Percentiles rank a stretch among this genome's conserved stretches.
Conservation (phyloP, 2,888 invertebrate genomes). For the Cantharis rufa region DNA sequence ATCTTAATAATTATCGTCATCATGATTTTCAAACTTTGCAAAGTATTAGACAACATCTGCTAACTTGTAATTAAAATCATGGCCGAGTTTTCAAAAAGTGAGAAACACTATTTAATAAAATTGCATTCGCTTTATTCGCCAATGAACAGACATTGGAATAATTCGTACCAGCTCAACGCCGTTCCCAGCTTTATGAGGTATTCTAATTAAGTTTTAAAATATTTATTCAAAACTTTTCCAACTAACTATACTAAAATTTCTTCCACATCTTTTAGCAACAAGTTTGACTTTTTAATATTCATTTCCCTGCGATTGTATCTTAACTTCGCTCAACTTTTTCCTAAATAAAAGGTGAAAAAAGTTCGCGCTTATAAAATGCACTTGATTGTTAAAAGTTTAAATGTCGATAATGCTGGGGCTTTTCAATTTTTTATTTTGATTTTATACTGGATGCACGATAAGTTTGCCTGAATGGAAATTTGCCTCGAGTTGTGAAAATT, state of each 20-base stretch:
- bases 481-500: not conserved
- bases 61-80: constrained; percentile 14
- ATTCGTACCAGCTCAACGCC: constrained; percentile 2
- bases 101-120: constrained; percentile 8
- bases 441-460: not conserved
- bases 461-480: not conserved
- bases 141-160: not conserved
- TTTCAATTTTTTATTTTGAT: not conserved
- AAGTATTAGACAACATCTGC: constrained; percentile 10
- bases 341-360: not conserved
- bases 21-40: not conserved
- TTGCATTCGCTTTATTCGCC: not conserved
- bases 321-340: not conserved
- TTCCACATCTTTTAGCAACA: constrained; percentile 11
- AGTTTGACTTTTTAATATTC: constrained; percentile 26
- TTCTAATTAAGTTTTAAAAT: constrained; percentile 24
- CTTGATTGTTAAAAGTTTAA: not conserved
- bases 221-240: constrained; percentile 16
- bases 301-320: constrained; percentile 2
- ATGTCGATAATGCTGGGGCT: not conserved
- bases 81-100: constrained; percentile 7
- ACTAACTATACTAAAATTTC: constrained; percentile 1
- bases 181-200: not conserved
- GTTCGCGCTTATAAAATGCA: not conserved
- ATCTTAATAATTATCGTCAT: not conserved